Evolutionary conservation across 2,888 invertebrate genomes (phyloP), one percentile per base, ranked within the genome.

Genomic region (Drosophila gaucha): DNA sequence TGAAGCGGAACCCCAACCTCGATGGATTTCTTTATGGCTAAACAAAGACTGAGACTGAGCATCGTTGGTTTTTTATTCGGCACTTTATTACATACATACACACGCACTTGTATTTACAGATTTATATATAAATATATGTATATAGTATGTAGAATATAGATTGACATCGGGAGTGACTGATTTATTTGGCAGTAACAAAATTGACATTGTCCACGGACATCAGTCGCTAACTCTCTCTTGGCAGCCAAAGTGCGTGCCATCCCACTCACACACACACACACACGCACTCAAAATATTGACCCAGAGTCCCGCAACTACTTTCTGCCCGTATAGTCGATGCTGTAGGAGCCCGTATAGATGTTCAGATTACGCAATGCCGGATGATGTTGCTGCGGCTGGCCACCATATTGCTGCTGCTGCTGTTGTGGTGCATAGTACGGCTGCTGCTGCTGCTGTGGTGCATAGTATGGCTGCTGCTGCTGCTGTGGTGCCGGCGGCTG

Each of bases 261-360:
- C 55, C 66, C 62, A 75, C 35, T 20, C 35, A 5, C 6, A 5
- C 6, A 26, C 26, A 26, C 41, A 14, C 24, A 41, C 24, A 16
- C 41, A 24, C 41, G 10, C 24, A 16, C 16, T 28, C 3, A 44
- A 28, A 66, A 33, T 38, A 26, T 35, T 31, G 54, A 49, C 36
- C 49, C 18, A 31, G 14, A 16, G 6, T 38, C 12, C 20, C 9
- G 1, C 41, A 12, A 20, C 71, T 90, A 91, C 77, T 91, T 91
- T 87, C 93, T 93, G 88, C 94, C 94, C 82, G 94, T 94, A 89
- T 96, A 96, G 88, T 95, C 94, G 72, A 96, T 94, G 70, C 95
- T 94, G 91, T 97, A 97, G 5, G 96, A 96, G 16, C 96, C 96
- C 63, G 94, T 94, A 89, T 92, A 94, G 39, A 95, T 94, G 87